Conservation (phyloP, 2,797 vertebrate species). For the Leuciscus waleckii region DNA sequence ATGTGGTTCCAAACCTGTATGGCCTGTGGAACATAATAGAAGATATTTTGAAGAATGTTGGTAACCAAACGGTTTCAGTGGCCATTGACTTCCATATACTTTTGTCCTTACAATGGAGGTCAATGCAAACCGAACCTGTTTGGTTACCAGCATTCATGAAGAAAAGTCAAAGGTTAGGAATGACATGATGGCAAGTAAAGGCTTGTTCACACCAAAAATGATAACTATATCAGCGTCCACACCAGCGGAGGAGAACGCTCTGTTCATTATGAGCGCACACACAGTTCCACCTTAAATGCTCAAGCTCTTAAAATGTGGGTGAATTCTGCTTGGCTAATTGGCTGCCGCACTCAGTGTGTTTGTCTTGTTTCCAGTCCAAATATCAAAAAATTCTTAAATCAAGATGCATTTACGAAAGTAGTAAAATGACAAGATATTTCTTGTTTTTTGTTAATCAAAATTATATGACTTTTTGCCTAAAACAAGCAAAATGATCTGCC, state of each 20-base stretch:
- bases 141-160: neutral
- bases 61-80: neutral
- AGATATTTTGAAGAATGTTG: neutral
- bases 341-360: neutral
- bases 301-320: neutral
- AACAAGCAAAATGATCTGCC: no score
- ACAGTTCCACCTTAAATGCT: neutral
- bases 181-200: neutral
- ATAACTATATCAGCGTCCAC: neutral
- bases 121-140: neutral
- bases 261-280: neutral
- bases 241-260: neutral
- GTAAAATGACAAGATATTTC: no score
- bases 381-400: no score
- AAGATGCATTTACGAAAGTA: no score
- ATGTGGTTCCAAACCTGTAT: neutral
- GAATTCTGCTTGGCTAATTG: neutral
- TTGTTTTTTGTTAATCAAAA: no score
- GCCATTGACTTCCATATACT: neutral
- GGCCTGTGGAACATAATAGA: neutral
- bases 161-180: neutral
- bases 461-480: no score
- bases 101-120: neutral
- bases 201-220: neutral
- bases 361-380: no score